A percentile compares a stretch with the other conserved stretches of the same genome.
Conservation (phyloP, 2,113 vertebrate species). For the Psilopsiagon aurifrons region DNA sequence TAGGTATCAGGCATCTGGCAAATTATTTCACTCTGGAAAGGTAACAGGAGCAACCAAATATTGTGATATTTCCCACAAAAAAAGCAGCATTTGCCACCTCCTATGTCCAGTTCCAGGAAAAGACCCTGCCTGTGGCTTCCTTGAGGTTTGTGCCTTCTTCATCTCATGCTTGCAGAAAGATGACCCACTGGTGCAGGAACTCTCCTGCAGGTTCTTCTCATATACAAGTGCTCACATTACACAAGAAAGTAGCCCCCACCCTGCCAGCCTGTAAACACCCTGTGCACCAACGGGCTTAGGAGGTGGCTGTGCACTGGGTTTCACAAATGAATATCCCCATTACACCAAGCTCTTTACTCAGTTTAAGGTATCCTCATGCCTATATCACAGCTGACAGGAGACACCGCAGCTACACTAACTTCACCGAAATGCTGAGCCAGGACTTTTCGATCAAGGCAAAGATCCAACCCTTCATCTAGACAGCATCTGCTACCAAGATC, state of each 20-base stretch:
- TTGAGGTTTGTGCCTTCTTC: neutral
- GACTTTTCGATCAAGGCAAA: neutral
- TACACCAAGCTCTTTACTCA: neutral
- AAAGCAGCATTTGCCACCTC: neutral
- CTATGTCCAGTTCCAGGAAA: neutral
- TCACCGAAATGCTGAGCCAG: neutral
- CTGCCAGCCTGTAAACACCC: neutral
- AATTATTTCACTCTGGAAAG: neutral
- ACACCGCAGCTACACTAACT: neutral
- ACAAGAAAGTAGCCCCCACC: neutral
- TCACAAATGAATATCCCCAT: neutral
- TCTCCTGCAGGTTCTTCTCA: neutral
- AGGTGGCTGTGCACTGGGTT: rapidly evolving
- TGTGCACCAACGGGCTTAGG: neutral
- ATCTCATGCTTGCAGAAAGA: neutral
- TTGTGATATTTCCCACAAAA: neutral
- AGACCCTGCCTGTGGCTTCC: neutral
- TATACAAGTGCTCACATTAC: neutral
- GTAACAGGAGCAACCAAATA: neutral
- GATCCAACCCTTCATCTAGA: neutral
- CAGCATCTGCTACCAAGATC: neutral
- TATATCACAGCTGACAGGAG: neutral
- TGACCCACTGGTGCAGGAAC: neutral
- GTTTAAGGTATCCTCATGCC: neutral
- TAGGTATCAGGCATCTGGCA: neutral